Base-by-base conservation (phyloP, 2,113 vertebrate genomes). In the Chitala chitala region DNA sequence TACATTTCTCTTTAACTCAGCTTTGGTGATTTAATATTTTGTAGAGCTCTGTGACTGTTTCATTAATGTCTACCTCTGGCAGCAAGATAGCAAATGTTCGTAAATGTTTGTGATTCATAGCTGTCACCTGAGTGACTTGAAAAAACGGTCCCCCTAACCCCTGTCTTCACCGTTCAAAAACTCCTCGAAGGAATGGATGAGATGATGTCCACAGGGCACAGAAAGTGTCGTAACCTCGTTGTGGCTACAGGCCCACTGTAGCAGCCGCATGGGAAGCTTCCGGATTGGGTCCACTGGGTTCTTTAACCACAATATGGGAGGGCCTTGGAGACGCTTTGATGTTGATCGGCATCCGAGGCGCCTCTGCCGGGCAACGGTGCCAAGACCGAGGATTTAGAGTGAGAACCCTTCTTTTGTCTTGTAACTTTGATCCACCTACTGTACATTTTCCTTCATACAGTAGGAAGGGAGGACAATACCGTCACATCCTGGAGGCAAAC, bases 351-450 rank as follows among this genome's bases (percentile, higher is more conserved):
- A 33, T 17, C 55, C 7, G 3, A 7, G 36, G 22, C n/a, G 40
- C 38, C 69, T 40, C 33, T 26, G 12, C 33, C 29, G 1, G 22
- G n/a, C 38, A n/a, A 44, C 53, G 55, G 55, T 54, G 69, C 69
- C 3, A 20, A n/a, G 70, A 22, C 33, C 13, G 53, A 42, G 15
- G 55, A 42, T 71, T 63, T 50, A 29, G 51, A 77, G 20, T 71
- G 70, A 51, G 72, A 50, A 54, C 42, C 48, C 51, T 36, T 71
- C 72, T 73, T 69, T 75, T 74, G 71, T 66, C 42, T 75, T 75
- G 61, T 42, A 75, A 69, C 76, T 79, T 78, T 76, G 75, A 76
- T 79, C 78, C 54, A 69, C 75, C 54, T 80, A 73, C 75, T 75
- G 72, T 72, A 79, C 72, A 55, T 53, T 73, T 53, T 54, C 33